phyloP scores from a whole-genome alignment of 1,140 invertebrate species.

The Ceratina calcarata region DNA sequence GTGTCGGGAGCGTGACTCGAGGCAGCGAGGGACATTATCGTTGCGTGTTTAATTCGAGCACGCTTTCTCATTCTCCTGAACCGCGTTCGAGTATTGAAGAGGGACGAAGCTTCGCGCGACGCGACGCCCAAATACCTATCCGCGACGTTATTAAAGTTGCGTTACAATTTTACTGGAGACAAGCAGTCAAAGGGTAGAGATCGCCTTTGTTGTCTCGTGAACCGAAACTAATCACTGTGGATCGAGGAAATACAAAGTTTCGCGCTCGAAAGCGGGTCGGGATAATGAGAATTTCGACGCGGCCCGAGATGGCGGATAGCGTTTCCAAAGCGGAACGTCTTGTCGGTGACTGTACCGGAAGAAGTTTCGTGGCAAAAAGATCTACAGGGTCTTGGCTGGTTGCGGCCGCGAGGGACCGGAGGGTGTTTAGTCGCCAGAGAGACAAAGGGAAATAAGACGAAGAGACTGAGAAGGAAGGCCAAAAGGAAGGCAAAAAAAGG shows the following conservation, averaged over 20 bases:
- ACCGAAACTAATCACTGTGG: not conserved
- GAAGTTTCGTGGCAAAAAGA: constrained; percentile 59
- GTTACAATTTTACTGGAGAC: not conserved
- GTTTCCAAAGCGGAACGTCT: constrained; percentile 3
- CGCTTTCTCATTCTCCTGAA: not conserved
- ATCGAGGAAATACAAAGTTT: not conserved
- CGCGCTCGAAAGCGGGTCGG: not conserved
- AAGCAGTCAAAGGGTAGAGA: not conserved
- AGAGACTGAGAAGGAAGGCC: constrained; percentile 36
- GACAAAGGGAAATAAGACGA: constrained; percentile 66
- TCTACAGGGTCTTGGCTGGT: constrained; percentile 54
- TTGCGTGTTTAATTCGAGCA: not conserved
- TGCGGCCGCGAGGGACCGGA: constrained; percentile 47
- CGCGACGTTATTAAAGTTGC: not conserved
- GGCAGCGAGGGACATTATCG: not conserved
- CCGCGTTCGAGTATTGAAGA: not conserved
- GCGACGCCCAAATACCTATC: not conserved
- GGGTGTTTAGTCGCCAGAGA: constrained; percentile 58
- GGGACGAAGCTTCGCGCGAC: not conserved
- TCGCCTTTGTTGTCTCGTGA: not conserved
- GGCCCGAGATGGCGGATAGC: not conserved
- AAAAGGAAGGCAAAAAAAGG: constrained; percentile 32
- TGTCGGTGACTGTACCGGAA: constrained; percentile 63
- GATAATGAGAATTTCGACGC: constrained; percentile 1
- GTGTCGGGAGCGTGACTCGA: not conserved